These are phyloP conservation scores for Sturnus vulgaris DNA, from an alignment of 2,113 vertebrate species.

Conservation along the genomic window DNA sequence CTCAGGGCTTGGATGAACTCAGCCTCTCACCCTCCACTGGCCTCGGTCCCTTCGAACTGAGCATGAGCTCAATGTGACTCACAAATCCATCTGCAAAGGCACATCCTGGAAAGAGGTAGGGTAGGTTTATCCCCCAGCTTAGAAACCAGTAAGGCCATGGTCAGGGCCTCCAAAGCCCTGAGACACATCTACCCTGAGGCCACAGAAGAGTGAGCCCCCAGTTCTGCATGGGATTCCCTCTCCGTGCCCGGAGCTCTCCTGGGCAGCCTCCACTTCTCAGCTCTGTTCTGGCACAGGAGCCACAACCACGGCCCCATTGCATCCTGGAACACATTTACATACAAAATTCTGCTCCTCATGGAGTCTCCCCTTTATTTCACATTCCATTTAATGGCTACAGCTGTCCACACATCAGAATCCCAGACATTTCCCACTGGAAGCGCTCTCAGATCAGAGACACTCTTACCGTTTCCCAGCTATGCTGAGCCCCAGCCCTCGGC, in stretches of 20 bases:
- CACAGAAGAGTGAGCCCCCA: neutral
- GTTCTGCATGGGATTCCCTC: fast-evolving
- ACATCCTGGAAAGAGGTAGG: neutral
- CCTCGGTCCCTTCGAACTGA: fast-evolving
- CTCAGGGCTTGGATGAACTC: neutral
- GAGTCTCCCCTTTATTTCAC: neutral
- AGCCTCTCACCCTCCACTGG: neutral
- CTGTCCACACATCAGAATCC: neutral
- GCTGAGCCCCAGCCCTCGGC: constrained; percentile 92
- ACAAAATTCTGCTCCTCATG: neutral
- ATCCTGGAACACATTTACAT: neutral
- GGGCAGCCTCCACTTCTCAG: neutral
- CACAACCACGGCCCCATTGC: neutral
- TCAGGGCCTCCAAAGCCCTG: neutral
- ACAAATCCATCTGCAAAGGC: neutral
- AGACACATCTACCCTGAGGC: neutral
- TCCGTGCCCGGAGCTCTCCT: fast-evolving
- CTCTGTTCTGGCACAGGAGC: neutral
- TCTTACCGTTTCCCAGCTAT: constrained; percentile 93
- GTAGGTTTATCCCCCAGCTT: neutral
- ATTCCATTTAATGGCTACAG: neutral
- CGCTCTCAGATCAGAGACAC: fast-evolving
- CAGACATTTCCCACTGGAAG: neutral
- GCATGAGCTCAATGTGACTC: neutral
- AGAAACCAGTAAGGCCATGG: neutral